These are phyloP conservation scores for Magallana gigas DNA, from an alignment of 1,140 invertebrate species.

Conservation along the genomic window DNA sequence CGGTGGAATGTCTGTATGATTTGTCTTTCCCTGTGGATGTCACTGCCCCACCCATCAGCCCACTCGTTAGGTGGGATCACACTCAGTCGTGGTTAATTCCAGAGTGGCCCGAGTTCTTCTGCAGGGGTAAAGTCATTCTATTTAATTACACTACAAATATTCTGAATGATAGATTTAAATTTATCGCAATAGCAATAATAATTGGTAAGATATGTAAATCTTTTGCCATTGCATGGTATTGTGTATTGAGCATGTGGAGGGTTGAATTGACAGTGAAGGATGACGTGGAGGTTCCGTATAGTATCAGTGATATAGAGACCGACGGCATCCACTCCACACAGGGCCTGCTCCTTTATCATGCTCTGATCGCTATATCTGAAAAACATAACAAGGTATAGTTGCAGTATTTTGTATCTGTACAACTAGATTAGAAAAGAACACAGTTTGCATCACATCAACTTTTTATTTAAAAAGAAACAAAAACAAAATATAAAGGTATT, in stretches of 20 bases:
- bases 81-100: constrained; percentile 44
- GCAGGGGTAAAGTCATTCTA: constrained; percentile 43
- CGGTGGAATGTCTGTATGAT: constrained; percentile 43
- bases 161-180: too few species aligned
- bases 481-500: too few species aligned
- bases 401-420: too few species aligned
- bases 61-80: constrained; percentile 60
- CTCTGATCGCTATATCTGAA: constrained; percentile 50
- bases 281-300: constrained; percentile 46
- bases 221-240: too few species aligned
- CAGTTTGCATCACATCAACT: too few species aligned
- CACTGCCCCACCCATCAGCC: constrained; percentile 57
- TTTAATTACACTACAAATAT: too few species aligned
- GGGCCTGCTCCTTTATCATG: constrained; percentile 48
- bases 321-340: constrained; percentile 54
- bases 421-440: too few species aligned
- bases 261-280: constrained; percentile 48
- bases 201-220: too few species aligned
- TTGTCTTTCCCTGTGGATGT: constrained; percentile 55
- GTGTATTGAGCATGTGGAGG: not conserved
- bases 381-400: constrained; percentile 32
- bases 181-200: too few species aligned
- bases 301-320: constrained; percentile 41
- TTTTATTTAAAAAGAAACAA: too few species aligned
- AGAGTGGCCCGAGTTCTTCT: constrained; percentile 58